A percentile compares a stretch with the other conserved stretches of the same genome.
Evolutionary conservation across 2,888 invertebrate species (phyloP).

Genomic region (Craniophora ligustri): DNA sequence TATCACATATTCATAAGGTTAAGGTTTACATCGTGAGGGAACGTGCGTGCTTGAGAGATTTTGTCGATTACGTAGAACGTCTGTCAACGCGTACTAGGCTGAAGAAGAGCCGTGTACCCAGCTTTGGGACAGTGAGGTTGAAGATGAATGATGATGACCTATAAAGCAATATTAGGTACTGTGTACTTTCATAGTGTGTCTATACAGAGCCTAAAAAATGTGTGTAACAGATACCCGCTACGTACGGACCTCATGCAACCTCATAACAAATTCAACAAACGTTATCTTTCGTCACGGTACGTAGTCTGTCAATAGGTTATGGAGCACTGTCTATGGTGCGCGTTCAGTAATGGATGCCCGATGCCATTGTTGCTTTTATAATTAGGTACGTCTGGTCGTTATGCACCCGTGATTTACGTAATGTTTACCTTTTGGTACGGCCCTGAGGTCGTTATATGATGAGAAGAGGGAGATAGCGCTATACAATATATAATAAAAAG

Average conservation of each 20-base stretch:
- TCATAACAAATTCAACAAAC: slow-evolving; percentile 36
- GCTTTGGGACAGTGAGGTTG: too few species aligned
- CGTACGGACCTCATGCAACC: slow-evolving; percentile 9
- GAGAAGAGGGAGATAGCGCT: not conserved
- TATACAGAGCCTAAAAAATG: not conserved
- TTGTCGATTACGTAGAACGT: too few species aligned
- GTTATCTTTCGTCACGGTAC: slow-evolving; percentile 40
- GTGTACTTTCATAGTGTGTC: too few species aligned
- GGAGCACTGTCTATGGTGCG: slow-evolving; percentile 2
- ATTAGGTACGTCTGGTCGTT: slow-evolving; percentile 35
- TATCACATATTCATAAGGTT: too few species aligned
- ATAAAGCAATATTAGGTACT: too few species aligned
- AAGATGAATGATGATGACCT: too few species aligned
- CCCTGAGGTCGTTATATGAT: not conserved
- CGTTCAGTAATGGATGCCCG: slow-evolving; percentile 31
- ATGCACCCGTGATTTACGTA: slow-evolving; percentile 33
- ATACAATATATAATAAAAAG: not conserved
- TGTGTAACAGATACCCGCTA: slow-evolving; percentile 7
- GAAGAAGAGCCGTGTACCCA: too few species aligned
- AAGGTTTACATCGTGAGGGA: too few species aligned
- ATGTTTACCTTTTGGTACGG: slow-evolving; percentile 20
- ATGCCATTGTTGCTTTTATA: slow-evolving; percentile 43
- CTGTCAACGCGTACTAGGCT: too few species aligned
- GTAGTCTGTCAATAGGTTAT: slow-evolving; percentile 40
- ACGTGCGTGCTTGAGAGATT: too few species aligned